Evolutionary conservation across 2,888 invertebrate genomes (phyloP), one percentile per base, ranked within the genome.

Genomic region (Eupithecia subfuscata): DNA sequence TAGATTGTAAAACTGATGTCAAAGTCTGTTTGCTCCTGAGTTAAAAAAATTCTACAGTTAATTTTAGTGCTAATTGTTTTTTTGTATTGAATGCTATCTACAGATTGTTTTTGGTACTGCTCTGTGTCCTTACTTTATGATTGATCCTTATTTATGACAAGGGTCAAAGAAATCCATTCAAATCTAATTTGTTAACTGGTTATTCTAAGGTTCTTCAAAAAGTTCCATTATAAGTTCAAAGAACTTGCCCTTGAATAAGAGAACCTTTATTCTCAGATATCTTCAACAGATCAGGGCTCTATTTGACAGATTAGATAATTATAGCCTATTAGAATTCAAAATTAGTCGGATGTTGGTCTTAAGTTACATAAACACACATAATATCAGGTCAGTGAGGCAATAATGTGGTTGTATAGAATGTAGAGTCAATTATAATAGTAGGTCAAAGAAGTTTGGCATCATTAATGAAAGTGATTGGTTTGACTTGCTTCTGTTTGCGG

Each of bases 351-450:
- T 73, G 52, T 68, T 52, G 40, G 48, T 60, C 12, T 22, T 60
- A 6, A 2, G 9, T 76, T 76, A 76, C 74, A 74, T 74, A 76
- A 71, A 69, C 18, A 71, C 45, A 69, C 45, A 76, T 76, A 69
- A 71, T 69, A 70, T 34, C 64, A 67, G 52, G 12, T 68, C 30
- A 65, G 40, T 76, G 73, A 69, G 14, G 76, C 74, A 76, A 76
- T 71, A 63, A 25, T 67, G 25, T 37, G 69, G 22, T 25, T 12
- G 56, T 63, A 45, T 74, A 60, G 74, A 74, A 69, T 60, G 69
- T 37, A 8, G 63, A 64, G 64, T 65, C 30, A 43, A 64, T 71
- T 74, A 69, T 52, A 76, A 65, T 69, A 74, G 69, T 76, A 71
- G 76, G 76, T 69, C 74, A 76, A 56, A 70, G 65, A 70, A 73